Percentiles rank a stretch among this genome's conserved stretches.
These are phyloP conservation scores for Nestor notabilis DNA, from an alignment of 2,113 vertebrate genomes.

Conservation along the genomic window DNA sequence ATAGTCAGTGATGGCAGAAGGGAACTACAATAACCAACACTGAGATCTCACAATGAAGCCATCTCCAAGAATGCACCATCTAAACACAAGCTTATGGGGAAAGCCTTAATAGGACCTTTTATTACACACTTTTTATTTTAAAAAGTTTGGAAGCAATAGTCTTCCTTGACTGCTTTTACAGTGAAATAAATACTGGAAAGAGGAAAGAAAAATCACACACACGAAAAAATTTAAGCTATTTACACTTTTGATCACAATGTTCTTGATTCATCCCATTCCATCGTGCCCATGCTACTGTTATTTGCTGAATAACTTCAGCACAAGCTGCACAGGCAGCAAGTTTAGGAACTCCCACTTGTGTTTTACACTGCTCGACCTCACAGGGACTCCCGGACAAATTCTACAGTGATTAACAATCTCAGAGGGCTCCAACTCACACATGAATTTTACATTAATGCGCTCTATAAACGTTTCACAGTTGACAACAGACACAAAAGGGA, in stretches of 20 bases:
- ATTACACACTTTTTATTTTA: background rate
- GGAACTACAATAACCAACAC: background rate
- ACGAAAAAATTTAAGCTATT: background rate
- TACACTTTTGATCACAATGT: background rate
- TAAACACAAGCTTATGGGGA: background rate
- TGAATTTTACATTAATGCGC: fast-evolving
- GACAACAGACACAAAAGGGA: background rate
- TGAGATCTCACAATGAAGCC: background rate
- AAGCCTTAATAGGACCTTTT: background rate
- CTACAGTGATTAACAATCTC: background rate
- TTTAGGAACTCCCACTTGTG: background rate
- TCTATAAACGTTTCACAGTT: fast-evolving
- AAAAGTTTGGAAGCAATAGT: background rate
- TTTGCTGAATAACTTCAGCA: background rate
- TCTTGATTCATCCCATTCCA: background rate
- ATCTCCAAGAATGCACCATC: background rate
- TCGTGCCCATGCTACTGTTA: background rate
- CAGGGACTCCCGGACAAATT: background rate
- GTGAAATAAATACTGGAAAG: background rate
- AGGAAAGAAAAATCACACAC: fast-evolving
- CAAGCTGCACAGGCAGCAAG: background rate
- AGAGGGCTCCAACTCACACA: background rate
- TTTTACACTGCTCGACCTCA: background rate
- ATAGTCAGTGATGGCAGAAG: fast-evolving
- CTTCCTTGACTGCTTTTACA: background rate